Evolutionary conservation across 1,140 invertebrate species (phyloP), one percentile per base, ranked within the genome.

Genomic region (Ctenoplectra terminalis): DNA sequence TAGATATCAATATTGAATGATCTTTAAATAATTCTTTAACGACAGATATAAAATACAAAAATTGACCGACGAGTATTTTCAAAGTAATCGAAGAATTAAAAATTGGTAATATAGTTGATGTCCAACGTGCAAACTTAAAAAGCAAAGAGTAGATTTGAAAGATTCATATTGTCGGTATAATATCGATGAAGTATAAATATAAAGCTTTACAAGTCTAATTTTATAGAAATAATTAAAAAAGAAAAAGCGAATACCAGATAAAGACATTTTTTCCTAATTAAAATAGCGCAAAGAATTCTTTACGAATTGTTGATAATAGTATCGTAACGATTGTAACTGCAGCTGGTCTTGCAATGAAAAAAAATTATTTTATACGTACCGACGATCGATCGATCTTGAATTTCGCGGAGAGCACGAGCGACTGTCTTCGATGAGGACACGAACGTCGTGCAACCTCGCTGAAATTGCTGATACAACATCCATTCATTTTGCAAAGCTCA

Each of bases 391-490:
- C 81, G 78, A 87, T 88, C 83, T 82, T 87, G 64, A 78, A 56
- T 76, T 52, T 84, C 76, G 43, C 52, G 56, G 63, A 73, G 81
- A 87, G 76, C 54, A 67, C 66, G 80, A 48, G 23, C 74, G 37
- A 83, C 76, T 76, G 81, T 64, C 64, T 86, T 87, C 76, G 82
- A 50, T 81, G 69, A 66, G 54, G 72, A 81, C 43, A 84, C 54
- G 74, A 58, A 83, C 81, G 77, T 58, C 84, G 70, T 83, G 77
- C 74, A 64, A 72, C 84, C 87, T 82, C 50, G 66, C 29, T 73
- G 73, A 90, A 90, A 89, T 90, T 79, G 90, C 90, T 91, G 90
- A 90, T 90, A 74, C 80, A 46, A 88, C 86, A 88, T 85, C 81
- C 43, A 88, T 90, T 84, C 75, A 72, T 91, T 91, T 90, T 90